Conservation (phyloP, 1,140 invertebrate genomes). For the Diachasmimorpha longicaudata region DNA sequence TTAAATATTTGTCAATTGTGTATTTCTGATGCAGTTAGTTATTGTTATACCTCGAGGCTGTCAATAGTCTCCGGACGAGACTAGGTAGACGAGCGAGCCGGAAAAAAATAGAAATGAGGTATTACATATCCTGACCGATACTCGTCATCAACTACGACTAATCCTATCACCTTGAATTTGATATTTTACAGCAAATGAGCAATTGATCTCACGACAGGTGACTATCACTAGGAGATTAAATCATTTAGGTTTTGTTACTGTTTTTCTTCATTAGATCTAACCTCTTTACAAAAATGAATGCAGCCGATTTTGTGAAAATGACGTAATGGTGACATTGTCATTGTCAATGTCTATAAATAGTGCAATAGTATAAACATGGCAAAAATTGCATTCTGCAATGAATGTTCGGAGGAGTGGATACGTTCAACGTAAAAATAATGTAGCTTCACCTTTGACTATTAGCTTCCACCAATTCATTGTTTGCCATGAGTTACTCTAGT, state of each 20-base stretch:
- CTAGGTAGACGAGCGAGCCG: background rate
- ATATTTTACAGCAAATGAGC: too few species aligned
- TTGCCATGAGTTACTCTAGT: constrained; percentile 40
- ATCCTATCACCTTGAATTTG: background rate
- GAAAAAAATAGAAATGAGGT: background rate
- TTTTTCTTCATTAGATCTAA: too few species aligned
- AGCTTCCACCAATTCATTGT: constrained; percentile 41
- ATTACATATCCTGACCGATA: background rate
- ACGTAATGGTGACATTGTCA: background rate
- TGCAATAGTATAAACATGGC: background rate
- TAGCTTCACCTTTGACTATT: background rate
- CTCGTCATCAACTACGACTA: background rate
- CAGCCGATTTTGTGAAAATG: background rate
- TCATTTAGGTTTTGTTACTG: too few species aligned
- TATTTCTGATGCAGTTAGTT: background rate
- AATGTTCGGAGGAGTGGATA: too few species aligned
- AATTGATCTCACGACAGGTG: too few species aligned
- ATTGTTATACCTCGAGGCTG: background rate
- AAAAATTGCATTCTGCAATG: too few species aligned
- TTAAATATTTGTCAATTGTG: background rate
- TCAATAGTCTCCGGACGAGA: background rate
- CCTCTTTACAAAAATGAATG: too few species aligned
- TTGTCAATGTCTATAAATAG: background rate
- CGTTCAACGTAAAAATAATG: background rate
- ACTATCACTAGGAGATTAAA: too few species aligned